Base-by-base conservation (phyloP, 1,140 invertebrate species). In the Neomicropteryx cornuta region DNA sequence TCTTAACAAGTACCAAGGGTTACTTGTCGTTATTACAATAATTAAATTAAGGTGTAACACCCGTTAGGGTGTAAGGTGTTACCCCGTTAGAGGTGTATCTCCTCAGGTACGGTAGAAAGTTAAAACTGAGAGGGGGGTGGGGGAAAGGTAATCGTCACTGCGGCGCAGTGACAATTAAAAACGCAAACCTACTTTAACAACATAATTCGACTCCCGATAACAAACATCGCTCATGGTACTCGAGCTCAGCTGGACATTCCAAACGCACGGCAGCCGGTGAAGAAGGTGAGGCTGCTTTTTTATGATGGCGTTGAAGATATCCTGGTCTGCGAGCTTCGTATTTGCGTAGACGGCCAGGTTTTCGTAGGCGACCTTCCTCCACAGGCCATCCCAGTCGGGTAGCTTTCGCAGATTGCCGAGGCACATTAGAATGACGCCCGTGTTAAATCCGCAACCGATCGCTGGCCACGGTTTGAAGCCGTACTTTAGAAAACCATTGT, bases 201-300 rank as follows among this genome's bases (percentile, higher is more conserved):
- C 73, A 43, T 78, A 71, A 22, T 79, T 72, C 19, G 20, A 38
- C 54, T 76, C 76, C 30, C 62, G 73, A 52, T 88, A 88, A 60
- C 87, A 91, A 4, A 62, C 50, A 52, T 86, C 81, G 54, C 81
- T 85, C 4, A 76, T 63, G 3, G 83, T 86, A 60, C 87, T 81
- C 58, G 87, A 85, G 56, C 83, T 85, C 2, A 92, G 58, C 60
- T 91, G 87, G 10, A 89, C 79, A 68, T 92, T 92, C 85, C 85
- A 92, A 48, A 83, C 76, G 58, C 87, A 91, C 27, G 83, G 75
- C 36, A 92, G 66, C 42, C 68, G 69, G 53, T 76, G 77, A 17
- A 88, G 65, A 20, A 88, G 65, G 42, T 76, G 62, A 13, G 83
- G 80, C 60, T 83, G 66, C 49, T 81, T 70, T 53, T 83, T 81